Base-by-base conservation (phyloP, 92 coral and sea anemone species). In the Epizoanthus fatuus region DNA sequence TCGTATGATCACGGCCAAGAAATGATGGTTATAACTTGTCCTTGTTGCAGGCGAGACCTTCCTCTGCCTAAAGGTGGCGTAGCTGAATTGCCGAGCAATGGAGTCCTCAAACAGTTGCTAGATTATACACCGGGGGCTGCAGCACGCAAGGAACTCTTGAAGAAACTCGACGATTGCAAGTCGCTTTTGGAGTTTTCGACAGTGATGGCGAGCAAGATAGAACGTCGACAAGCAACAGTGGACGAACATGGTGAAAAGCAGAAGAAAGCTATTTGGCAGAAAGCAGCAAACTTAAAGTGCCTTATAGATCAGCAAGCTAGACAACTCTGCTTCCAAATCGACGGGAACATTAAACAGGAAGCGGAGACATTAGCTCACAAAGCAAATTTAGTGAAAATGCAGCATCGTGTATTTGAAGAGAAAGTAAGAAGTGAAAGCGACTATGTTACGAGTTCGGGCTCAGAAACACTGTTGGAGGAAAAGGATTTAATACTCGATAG, bases 11-110 rank as follows among this genome's bases (percentile, higher is more conserved):
- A 71, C 35, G 58, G 51, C 29, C 75, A 71, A 71, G 75, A 71
- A 7, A 4, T 71, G 12, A 16, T 55, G 47, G 15, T 71, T 9
- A 47, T 71, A n/a, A 71, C 40, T n/a, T 71, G 75, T 9, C 75
- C 75, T 32, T 55, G 47, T 47, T 71, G 75, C 35, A 71, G 75
- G 75, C 4, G 25, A 71, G 75, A 71, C 42, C 51, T 71, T 35
- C 75, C 75, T 19, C 75, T 71, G 10, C 75, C 75, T 71, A 71
- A 71, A 17, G 75, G 75, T 17, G 75, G 75, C 7, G 75, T 71
- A 0, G 75, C 5, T 7, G 75, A 71, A 15, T 8, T 71, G n/a
- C 75, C 75, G 22, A 71, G 35, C 35, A 71, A 71, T 17, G 57
- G 37, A 4, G 75, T 71, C 16, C 75, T 71, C 13, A 71, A 71